A percentile compares a stretch with the other conserved stretches of the same genome.
phyloP scores from a whole-genome alignment of 1,140 invertebrate genomes.

The Hycleus cichorii region DNA sequence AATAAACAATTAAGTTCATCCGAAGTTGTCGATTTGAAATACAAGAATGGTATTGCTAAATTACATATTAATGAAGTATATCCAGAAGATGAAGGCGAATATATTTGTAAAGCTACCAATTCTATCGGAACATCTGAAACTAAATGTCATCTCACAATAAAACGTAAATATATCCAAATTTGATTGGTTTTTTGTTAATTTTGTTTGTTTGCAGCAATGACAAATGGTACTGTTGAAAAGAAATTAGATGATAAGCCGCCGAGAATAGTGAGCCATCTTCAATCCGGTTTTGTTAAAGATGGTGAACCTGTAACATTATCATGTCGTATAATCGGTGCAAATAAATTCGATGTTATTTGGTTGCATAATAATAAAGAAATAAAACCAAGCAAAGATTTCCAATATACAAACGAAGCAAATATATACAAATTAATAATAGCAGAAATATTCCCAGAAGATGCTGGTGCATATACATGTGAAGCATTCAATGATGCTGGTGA shows the following conservation, averaged over 20 bases:
- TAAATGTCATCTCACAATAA: slow-evolving; percentile 72
- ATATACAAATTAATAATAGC: slow-evolving; percentile 85
- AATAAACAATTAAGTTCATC: slow-evolving; percentile 66
- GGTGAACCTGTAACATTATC: slow-evolving; percentile 77
- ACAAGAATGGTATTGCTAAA: slow-evolving; percentile 78
- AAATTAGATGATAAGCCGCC: slow-evolving; percentile 63
- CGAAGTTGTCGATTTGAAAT: slow-evolving; percentile 84
- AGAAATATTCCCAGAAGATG: slow-evolving; percentile 91
- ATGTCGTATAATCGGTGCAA: slow-evolving; percentile 78
- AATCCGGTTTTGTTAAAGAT: slow-evolving; percentile 73
- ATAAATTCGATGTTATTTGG: slow-evolving; percentile 91
- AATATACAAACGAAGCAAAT: slow-evolving; percentile 84
- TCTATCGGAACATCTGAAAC: slow-evolving; percentile 77
- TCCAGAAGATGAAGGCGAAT: slow-evolving; percentile 88
- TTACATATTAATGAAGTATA: slow-evolving; percentile 85
- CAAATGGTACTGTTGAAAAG: slow-evolving; percentile 36
- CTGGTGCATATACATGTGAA: slow-evolving; percentile 91
- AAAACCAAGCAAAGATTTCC: slow-evolving; percentile 93
- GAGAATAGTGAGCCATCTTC: slow-evolving; percentile 74
- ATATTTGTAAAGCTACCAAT: slow-evolving; percentile 84
- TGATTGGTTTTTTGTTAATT: not conserved
- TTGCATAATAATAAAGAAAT: slow-evolving; percentile 95
- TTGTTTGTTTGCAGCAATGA: slow-evolving; percentile 52
- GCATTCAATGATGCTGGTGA: slow-evolving; percentile 93
- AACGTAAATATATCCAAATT: slow-evolving; percentile 54